Conservation (phyloP, 2,113 vertebrate genomes). For the Anthoscopus minutus region DNA sequence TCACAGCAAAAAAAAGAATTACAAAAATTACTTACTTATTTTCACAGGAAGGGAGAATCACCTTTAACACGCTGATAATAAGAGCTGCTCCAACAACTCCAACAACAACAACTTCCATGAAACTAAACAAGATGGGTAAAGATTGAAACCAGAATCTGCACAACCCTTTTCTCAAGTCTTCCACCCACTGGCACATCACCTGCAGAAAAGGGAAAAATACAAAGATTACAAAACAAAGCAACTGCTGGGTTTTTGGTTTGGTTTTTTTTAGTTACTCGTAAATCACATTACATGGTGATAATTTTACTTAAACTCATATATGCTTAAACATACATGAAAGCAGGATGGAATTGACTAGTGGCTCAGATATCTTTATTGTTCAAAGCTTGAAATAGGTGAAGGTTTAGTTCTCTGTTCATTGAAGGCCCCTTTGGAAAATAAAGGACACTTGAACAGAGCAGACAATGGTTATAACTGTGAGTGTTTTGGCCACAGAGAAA, state of each 20-base stretch:
- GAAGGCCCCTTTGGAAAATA: background rate
- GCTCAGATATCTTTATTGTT: background rate
- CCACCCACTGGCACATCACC: conserved; percentile 91
- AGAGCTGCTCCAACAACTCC: conserved; percentile 83
- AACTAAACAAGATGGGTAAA: conserved; percentile 83
- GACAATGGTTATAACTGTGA: background rate
- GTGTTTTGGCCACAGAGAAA: background rate
- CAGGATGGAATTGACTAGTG: background rate
- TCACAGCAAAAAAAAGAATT: background rate
- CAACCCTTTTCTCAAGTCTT: conserved; percentile 78
- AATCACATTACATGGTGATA: background rate
- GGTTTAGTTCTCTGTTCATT: background rate
- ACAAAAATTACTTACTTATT: conserved; percentile 78
- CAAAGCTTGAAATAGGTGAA: background rate
- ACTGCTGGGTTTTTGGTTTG: background rate
- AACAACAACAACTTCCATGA: conserved; percentile 85
- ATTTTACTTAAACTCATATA: background rate
- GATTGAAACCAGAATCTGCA: conserved; percentile 80
- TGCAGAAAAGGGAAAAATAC: conserved; percentile 42
- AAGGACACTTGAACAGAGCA: background rate
- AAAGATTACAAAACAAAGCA: background rate
- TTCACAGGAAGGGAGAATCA: conserved; percentile 83
- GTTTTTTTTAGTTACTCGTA: background rate
- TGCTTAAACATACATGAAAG: background rate
- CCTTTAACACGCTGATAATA: conserved; percentile 81